Evolutionary conservation across 2,797 vertebrate genomes (phyloP).

Genomic region (Taenioides sp.): DNA sequence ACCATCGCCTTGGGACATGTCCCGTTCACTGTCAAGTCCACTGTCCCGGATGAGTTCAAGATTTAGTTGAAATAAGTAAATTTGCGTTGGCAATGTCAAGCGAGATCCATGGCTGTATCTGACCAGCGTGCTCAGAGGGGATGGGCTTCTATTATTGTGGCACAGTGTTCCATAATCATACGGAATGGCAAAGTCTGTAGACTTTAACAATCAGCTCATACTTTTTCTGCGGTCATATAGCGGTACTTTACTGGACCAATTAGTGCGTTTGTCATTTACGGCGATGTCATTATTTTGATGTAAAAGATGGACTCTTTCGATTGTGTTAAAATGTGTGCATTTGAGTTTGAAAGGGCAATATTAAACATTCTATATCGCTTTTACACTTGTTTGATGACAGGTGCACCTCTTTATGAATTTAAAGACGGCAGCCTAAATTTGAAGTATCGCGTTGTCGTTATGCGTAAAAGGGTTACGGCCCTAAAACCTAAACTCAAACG

Average conservation of each 20-base stretch:
- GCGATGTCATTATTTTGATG: background rate
- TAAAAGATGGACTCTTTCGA: background rate
- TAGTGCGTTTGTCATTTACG: background rate
- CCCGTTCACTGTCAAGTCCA: constrained; percentile 15
- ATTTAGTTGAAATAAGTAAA: constrained; percentile 19
- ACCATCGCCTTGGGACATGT: constrained; percentile 7
- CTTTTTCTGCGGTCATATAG: background rate
- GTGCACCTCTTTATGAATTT: background rate
- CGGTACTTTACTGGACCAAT: background rate
- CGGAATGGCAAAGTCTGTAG: background rate
- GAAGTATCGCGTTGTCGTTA: constrained; percentile 1
- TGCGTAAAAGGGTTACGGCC: constrained; percentile 13
- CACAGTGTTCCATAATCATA: background rate
- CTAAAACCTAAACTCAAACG: constrained; percentile 11
- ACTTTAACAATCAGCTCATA: background rate
- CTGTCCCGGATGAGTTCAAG: constrained; percentile 7
- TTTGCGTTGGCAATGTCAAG: constrained; percentile 14
- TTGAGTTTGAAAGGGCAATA: background rate
- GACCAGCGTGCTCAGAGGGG: constrained; percentile 12
- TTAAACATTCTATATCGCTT: too few species aligned
- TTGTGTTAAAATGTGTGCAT: background rate
- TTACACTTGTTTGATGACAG: background rate
- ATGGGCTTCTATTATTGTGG: constrained; percentile 12
- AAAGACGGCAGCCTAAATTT: background rate
- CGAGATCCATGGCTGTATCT: constrained; percentile 6